phyloP scores from a whole-genome alignment of 2,113 vertebrate genomes.

The Phalacrocorax carbo region DNA sequence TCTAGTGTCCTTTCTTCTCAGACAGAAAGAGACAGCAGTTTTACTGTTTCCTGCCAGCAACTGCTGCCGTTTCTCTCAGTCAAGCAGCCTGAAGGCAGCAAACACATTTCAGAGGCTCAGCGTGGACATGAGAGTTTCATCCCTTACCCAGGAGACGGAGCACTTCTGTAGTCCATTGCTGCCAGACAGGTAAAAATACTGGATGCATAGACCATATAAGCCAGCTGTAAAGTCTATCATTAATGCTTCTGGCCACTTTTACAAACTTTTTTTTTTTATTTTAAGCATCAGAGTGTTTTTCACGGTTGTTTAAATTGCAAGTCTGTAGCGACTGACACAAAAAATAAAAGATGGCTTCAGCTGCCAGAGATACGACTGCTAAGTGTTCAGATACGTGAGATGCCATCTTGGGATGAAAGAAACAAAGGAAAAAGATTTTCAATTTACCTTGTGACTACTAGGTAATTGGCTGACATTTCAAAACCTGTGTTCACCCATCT shows the following conservation, averaged over 20 bases:
- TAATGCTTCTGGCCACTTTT: neutral
- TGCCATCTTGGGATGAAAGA: neutral
- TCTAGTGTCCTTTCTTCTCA: neutral
- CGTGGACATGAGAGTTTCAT: accelerated
- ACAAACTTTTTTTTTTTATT: neutral
- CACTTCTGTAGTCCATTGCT: neutral
- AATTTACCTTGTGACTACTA: neutral
- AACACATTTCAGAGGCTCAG: neutral
- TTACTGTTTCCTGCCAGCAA: neutral
- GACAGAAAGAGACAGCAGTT: neutral
- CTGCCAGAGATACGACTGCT: neutral
- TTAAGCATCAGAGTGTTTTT: neutral
- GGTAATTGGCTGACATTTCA: constrained; percentile 3
- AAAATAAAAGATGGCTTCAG: neutral
- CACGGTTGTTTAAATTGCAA: neutral
- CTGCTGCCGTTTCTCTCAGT: neutral
- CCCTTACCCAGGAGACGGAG: neutral
- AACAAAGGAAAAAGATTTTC: neutral
- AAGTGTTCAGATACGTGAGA: neutral
- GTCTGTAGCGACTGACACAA: neutral
- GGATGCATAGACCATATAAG: neutral
- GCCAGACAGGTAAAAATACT: neutral
- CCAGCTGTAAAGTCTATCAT: neutral
- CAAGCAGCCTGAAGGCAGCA: neutral
- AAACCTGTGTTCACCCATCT: neutral